Evolutionary conservation across 1,140 invertebrate species (phyloP).

Genomic region (Drosophila subobscura): DNA sequence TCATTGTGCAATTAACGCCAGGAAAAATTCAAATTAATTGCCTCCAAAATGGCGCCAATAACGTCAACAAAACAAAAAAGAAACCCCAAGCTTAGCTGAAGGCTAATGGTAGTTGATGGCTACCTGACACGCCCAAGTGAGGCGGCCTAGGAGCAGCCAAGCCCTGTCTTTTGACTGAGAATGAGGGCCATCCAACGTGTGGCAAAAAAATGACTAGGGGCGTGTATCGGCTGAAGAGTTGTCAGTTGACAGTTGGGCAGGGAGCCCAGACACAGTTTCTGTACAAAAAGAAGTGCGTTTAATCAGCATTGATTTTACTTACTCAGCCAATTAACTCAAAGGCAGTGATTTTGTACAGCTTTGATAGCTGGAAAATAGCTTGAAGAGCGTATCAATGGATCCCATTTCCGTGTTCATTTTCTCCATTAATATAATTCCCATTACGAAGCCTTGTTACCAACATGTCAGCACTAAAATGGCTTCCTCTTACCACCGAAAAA

Average conservation of each 20-base stretch:
- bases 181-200: constrained; percentile 42
- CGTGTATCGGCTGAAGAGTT: constrained; percentile 23
- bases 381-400: neutral
- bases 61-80: constrained; percentile 32
- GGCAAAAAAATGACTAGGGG: constrained; percentile 41
- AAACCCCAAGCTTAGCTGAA: constrained; percentile 18
- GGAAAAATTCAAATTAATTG: constrained; percentile 79
- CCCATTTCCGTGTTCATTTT: neutral
- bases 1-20: constrained; percentile 78
- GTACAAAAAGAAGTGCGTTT: neutral
- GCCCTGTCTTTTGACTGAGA: neutral
- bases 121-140: constrained; percentile 52
- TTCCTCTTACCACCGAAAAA: constrained; percentile 22
- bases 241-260: constrained; percentile 7
- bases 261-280: neutral
- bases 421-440: constrained; percentile 3
- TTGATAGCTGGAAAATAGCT: neutral
- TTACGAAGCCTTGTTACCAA: constrained; percentile 41
- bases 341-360: no score
- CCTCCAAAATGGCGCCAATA: constrained; percentile 74
- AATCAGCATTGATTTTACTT: neutral
- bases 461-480: constrained; percentile 50
- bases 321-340: neutral
- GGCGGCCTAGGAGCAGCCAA: neutral
- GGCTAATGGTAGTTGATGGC: constrained; percentile 38